A percentile compares a stretch with the other conserved stretches of the same genome.
These are phyloP conservation scores for Drosophila pectinifera DNA, from an alignment of 1,140 invertebrate species.

Conservation along the genomic window DNA sequence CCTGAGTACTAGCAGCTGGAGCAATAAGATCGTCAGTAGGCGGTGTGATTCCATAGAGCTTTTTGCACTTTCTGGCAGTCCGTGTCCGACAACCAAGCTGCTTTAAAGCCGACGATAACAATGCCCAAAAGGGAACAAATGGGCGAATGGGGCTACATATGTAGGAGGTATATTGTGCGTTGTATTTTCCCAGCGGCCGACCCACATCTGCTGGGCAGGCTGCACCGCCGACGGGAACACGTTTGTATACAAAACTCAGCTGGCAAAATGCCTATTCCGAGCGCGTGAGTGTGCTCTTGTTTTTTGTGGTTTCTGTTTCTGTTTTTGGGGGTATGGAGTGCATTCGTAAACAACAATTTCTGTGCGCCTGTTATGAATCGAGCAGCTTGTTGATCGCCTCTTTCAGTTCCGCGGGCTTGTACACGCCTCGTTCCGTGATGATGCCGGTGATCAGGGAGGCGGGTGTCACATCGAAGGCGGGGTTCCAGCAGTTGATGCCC, in stretches of 20 bases:
- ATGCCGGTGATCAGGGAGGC: slow-evolving; percentile 96
- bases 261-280: slow-evolving; percentile 56
- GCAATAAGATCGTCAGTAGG: slow-evolving; percentile 21
- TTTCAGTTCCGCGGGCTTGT: slow-evolving; percentile 86
- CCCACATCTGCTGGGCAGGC: slow-evolving; percentile 51
- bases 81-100: not conserved
- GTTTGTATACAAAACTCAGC: slow-evolving; percentile 64
- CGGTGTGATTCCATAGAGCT: slow-evolving; percentile 38
- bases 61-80: slow-evolving; percentile 17
- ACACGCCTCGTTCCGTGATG: slow-evolving; percentile 97
- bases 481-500: slow-evolving; percentile 98
- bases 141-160: slow-evolving; percentile 61
- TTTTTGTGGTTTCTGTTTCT: slow-evolving; percentile 28
- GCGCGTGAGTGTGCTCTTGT: slow-evolving; percentile 36
- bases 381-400: slow-evolving; percentile 69
- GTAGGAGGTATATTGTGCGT: slow-evolving; percentile 71
- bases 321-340: slow-evolving; percentile 44
- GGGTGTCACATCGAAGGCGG: slow-evolving; percentile 99
- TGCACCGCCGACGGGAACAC: slow-evolving; percentile 18
- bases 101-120: slow-evolving; percentile 62
- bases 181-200: slow-evolving; percentile 64
- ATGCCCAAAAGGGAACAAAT: slow-evolving; percentile 49
- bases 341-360: slow-evolving; percentile 54
- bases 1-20: slow-evolving; percentile 6
- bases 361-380: slow-evolving; percentile 64